Base-by-base conservation (phyloP, 2,888 invertebrate genomes). In the Syrphus vitripennis region DNA sequence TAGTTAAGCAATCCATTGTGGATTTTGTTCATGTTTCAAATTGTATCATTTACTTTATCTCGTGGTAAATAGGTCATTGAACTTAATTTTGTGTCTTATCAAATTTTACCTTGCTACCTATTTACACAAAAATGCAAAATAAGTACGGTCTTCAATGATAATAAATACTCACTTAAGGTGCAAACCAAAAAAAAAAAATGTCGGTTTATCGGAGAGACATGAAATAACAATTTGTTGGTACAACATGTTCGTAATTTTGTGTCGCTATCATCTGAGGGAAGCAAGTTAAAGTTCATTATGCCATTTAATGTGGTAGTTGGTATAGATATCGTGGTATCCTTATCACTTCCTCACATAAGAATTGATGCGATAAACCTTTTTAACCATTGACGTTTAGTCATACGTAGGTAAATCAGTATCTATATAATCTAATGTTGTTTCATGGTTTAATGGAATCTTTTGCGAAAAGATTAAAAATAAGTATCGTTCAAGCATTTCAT, bases 201-300 rank as follows among this genome's bases (percentile, higher is more conserved):
- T 59, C 3, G 19, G 21, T 37, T n/a, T 37, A 9, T 37, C 34
- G 5, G 6, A 14, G 57, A 57, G 21, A 19, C 40, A 26, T 50
- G 40, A 65, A 65, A 31, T 26, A 42, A 63, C 31, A 63, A 63
- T 63, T 61, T 74, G 74, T 53, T 48, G 16, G 50, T 61, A 48
- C 10, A 31, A 29, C 59, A 19, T 59, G n/a, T 40, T 24, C 21
- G 37, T 40, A 61, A 61, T 61, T 24, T 40, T 21, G 59, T 21
- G 21, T 37, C 37, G 21, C 40, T 61, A 61, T 61, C 37, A 9
- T 24, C 9, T 29, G 12, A 21, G 24, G 24, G 37, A 40, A 61
- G 37, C 34, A 59, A 16, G n/a, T 59, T 59, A 37, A 59, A 61
- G 61, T 34, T 57, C 57, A 57, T 57, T 57, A 57, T 40, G 37